phyloP scores from a whole-genome alignment of 2,888 invertebrate species.

The Caenorhabditis macrosperma region DNA sequence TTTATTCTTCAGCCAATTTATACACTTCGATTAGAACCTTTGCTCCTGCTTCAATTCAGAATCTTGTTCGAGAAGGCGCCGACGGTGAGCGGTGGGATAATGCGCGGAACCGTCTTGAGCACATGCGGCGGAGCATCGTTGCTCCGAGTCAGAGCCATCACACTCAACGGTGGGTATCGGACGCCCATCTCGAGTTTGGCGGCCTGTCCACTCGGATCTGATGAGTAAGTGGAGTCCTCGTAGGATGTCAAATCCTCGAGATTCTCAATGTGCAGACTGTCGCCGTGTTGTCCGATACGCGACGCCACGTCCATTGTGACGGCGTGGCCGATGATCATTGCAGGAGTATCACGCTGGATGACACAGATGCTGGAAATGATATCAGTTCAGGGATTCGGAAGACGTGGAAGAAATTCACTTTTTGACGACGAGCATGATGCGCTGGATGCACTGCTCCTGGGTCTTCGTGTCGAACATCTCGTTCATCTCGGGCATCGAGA shows the following conservation, averaged over 20 bases:
- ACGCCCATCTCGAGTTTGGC: conserved; percentile 55
- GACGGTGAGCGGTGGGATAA: conserved; percentile 52
- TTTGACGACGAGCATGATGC: conserved; percentile 48
- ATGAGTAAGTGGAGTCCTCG: conserved; percentile 34
- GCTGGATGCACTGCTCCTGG: conserved; percentile 50
- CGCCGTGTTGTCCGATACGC: conserved; percentile 41
- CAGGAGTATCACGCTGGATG: conserved; percentile 23
- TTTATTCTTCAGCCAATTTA: background rate
- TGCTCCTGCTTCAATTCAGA: conserved; percentile 2
- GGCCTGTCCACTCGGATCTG: conserved; percentile 32
- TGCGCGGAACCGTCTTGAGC: conserved; percentile 30
- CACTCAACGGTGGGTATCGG: conserved; percentile 54
- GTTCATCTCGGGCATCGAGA: conserved; percentile 35
- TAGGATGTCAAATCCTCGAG: conserved; percentile 52
- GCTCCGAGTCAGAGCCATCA: conserved; percentile 40
- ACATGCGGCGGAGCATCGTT: conserved; percentile 54
- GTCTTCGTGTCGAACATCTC: conserved; percentile 32
- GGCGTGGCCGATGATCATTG: conserved; percentile 53
- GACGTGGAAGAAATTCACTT: conserved; percentile 23
- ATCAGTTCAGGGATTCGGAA: background rate
- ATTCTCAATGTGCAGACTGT: conserved; percentile 14
- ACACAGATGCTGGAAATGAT: conserved; percentile 47
- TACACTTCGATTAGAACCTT: background rate
- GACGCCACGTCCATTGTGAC: conserved; percentile 53
- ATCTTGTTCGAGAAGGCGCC: conserved; percentile 37